phyloP scores from a whole-genome alignment of 1,140 invertebrate genomes.

The Chironomus striatipennis region DNA sequence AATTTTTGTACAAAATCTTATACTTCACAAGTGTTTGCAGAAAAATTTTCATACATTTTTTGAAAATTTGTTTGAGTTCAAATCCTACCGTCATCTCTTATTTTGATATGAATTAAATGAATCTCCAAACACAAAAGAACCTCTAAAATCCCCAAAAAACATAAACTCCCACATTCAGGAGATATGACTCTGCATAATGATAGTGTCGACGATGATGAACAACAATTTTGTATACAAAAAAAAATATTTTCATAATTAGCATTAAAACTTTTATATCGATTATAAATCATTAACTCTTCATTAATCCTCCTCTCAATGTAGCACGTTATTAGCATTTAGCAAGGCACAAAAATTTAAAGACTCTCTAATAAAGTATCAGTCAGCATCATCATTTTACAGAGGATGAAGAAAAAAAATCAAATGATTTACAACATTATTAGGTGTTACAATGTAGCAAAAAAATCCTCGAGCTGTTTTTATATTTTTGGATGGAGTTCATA shows the following conservation, averaged over 20 bases:
- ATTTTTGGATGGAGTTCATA: background rate
- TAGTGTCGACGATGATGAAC: no score
- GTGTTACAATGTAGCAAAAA: background rate
- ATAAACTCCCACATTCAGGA: background rate
- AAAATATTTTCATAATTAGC: background rate
- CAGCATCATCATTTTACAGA: background rate
- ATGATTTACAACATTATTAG: background rate
- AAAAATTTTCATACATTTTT: no score
- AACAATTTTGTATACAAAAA: background rate
- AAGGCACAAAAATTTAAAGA: no score
- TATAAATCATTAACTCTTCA: constrained; percentile 9
- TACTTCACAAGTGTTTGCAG: no score
- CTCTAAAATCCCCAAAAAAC: no score
- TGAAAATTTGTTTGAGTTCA: no score
- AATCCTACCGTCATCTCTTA: no score
- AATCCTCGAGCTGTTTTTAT: background rate
- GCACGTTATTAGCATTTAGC: no score
- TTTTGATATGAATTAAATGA: no score
- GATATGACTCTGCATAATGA: background rate
- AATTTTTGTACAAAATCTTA: no score
- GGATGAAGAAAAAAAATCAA: no score
- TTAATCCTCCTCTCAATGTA: background rate
- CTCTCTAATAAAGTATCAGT: constrained; percentile 5
- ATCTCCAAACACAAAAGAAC: no score
- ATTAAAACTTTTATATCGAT: background rate